These are phyloP conservation scores for Planiliza haematocheilus DNA, from an alignment of 2,113 vertebrate species.

Conservation along the genomic window DNA sequence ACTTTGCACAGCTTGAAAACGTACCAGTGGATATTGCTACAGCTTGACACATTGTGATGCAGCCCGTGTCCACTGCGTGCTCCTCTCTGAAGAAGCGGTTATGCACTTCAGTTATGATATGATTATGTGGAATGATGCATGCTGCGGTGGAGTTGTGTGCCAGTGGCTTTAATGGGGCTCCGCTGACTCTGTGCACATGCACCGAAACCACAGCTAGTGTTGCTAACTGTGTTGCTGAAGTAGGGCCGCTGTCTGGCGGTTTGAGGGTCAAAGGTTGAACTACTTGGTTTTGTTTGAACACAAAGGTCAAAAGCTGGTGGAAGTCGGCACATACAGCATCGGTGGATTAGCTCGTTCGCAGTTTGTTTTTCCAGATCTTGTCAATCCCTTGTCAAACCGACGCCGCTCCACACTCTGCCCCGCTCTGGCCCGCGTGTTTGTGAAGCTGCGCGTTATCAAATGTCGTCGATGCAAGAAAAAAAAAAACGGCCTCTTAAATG, in stretches of 20 bases:
- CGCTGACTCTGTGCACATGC: not conserved
- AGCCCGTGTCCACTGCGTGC: not conserved
- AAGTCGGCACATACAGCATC: constrained; percentile 37
- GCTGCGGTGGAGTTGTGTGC: not conserved
- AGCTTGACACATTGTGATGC: not conserved
- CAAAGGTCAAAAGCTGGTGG: constrained; percentile 30
- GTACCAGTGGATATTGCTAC: not conserved
- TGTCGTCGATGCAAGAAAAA: constrained; percentile 39
- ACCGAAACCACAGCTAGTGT: constrained; percentile 1
- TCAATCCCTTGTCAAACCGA: constrained; percentile 19
- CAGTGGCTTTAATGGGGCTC: constrained; percentile 3
- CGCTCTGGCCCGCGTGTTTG: constrained; percentile 20
- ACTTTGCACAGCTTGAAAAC: constrained; percentile 29
- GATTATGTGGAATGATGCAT: not conserved
- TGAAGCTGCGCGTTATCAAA: constrained; percentile 75
- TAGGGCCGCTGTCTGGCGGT: constrained; percentile 13
- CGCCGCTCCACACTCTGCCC: not conserved
- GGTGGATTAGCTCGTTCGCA: constrained; percentile 38
- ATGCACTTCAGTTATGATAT: constrained; percentile 17
- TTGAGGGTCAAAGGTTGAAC: constrained; percentile 37
- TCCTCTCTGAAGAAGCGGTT: constrained; percentile 10
- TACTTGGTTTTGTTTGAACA: constrained; percentile 26
- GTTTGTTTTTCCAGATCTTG: constrained; percentile 47
- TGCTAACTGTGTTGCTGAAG: constrained; percentile 3
- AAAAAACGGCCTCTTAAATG: constrained; percentile 20